Percentiles rank a stretch among this genome's conserved stretches.
phyloP scores from a whole-genome alignment of 2,113 vertebrate genomes.

The Cynopterus brachyotis region DNA sequence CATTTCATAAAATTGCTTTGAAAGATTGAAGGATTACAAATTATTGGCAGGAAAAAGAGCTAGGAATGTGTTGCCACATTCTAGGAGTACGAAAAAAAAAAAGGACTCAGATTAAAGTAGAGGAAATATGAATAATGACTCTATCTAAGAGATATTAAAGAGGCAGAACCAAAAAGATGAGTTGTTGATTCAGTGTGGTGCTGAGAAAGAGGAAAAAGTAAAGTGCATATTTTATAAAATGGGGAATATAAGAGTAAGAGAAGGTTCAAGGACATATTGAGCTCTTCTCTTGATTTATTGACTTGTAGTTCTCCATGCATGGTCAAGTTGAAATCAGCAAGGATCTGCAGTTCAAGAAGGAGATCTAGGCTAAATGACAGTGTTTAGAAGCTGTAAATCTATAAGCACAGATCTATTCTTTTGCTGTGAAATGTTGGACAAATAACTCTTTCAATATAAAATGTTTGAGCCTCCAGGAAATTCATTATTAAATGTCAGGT shows the following conservation, averaged over 20 bases:
- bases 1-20: constrained; percentile 3
- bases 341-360: neutral
- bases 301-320: neutral
- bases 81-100: neutral
- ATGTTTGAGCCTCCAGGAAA: neutral
- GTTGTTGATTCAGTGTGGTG: neutral
- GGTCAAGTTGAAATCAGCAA: neutral
- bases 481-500: neutral
- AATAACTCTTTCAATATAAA: neutral
- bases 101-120: neutral
- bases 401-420: neutral
- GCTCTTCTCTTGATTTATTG: neutral
- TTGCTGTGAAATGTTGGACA: neutral
- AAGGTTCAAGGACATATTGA: neutral
- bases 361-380: neutral
- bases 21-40: neutral
- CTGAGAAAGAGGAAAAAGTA: neutral
- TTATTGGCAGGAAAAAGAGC: neutral
- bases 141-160: neutral
- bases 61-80: neutral
- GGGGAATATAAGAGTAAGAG: neutral
- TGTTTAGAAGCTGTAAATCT: neutral
- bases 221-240: neutral
- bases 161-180: neutral
- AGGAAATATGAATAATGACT: neutral